These are phyloP conservation scores for Venturia canescens DNA, from an alignment of 1,140 invertebrate species.

Conservation along the genomic window DNA sequence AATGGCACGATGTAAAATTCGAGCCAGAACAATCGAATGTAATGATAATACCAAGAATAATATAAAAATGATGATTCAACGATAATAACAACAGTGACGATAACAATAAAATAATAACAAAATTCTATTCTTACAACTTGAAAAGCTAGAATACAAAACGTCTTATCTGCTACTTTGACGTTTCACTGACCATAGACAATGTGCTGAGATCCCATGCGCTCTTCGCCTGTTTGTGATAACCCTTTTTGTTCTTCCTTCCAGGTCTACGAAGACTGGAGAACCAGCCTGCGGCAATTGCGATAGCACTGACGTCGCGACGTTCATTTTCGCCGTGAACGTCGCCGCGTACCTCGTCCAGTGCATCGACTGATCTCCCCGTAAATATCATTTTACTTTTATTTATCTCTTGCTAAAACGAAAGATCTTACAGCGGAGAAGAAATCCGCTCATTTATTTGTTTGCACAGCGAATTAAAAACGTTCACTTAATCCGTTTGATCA, in stretches of 20 bases:
- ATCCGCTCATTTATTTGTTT: neutral
- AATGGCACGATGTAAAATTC: too few species aligned
- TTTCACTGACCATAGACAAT: conserved; percentile 64
- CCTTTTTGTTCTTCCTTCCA: conserved; percentile 76
- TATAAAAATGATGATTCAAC: neutral
- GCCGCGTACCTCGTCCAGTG: conserved; percentile 65
- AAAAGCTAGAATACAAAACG: neutral
- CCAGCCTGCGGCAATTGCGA: conserved; percentile 83
- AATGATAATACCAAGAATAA: too few species aligned
- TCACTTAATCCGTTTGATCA: neutral
- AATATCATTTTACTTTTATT: conserved; percentile 67
- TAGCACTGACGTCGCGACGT: conserved; percentile 67
- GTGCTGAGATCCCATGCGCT: conserved; percentile 81
- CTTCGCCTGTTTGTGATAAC: conserved; percentile 76
- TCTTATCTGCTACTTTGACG: neutral
- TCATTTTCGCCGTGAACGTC: conserved; percentile 44
- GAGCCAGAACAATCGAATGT: too few species aligned
- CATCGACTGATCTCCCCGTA: conserved; percentile 70
- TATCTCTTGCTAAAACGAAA: neutral
- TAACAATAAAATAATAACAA: conserved; percentile 5
- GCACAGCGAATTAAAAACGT: neutral
- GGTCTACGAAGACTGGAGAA: conserved; percentile 85
- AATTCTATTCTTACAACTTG: neutral
- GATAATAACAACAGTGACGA: neutral
- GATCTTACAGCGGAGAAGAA: neutral